A percentile compares a stretch with the other conserved stretches of the same genome.
Conservation (phyloP, 2,888 invertebrate genomes). For the Drosophila sordidula region DNA sequence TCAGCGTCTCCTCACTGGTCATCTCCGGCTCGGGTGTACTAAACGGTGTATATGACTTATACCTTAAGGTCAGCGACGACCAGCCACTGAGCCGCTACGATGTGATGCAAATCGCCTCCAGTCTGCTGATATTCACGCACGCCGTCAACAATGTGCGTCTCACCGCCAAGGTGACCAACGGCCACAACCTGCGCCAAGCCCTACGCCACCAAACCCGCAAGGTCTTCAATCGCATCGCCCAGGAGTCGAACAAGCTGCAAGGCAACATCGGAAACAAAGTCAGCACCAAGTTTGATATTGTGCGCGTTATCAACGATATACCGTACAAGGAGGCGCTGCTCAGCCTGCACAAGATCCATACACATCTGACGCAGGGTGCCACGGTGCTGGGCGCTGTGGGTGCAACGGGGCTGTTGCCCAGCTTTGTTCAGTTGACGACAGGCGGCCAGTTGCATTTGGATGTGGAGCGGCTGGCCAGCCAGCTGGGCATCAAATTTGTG, state of each 20-base stretch:
- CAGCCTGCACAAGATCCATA: constrained; percentile 46
- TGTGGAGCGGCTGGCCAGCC: constrained; percentile 25
- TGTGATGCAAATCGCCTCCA: constrained; percentile 73
- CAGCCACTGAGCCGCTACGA: constrained; percentile 62
- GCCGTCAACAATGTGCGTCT: constrained; percentile 78
- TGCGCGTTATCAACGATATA: constrained; percentile 82
- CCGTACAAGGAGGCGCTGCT: constrained; percentile 68
- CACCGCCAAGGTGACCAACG: constrained; percentile 61
- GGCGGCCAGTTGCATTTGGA: constrained; percentile 34
- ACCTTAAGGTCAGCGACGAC: constrained; percentile 71
- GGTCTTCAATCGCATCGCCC: constrained; percentile 41
- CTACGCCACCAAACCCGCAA: constrained; percentile 68
- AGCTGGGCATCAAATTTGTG: constrained; percentile 72
- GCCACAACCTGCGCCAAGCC: constrained; percentile 62
- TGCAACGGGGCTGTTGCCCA: constrained; percentile 45
- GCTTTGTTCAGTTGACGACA: constrained; percentile 21
- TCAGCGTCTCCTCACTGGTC: constrained; percentile 73
- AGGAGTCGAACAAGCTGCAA: constrained; percentile 53
- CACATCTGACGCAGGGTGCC: constrained; percentile 41
- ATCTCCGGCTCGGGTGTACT: constrained; percentile 73
- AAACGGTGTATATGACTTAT: constrained; percentile 71
- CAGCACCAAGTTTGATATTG: constrained; percentile 62
- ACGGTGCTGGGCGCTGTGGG: constrained; percentile 23
- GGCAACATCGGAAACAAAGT: not conserved
- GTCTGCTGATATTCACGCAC: constrained; percentile 78